Base-by-base conservation (phyloP, 2,113 vertebrate genomes). In the Petroica traversi region DNA sequence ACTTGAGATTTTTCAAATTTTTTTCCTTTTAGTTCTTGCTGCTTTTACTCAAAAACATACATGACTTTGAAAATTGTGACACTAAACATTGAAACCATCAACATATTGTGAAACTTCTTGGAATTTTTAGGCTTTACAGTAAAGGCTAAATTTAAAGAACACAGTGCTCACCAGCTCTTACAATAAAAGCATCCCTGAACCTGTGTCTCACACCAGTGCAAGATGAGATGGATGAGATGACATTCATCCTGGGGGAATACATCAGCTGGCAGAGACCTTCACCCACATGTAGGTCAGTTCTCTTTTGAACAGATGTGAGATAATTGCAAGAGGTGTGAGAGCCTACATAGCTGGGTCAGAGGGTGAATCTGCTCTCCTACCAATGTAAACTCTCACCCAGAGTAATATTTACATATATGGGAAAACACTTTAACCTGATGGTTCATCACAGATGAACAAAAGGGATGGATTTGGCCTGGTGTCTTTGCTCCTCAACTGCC, bases 291-390 rank as follows among this genome's bases (percentile, higher is more conserved):
- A 96, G 86, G 96, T 89, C 93, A 91, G 69, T 25, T 91, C 73
- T 85, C 73, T 79, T 93, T 79, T 61, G 73, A 93, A 46, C 59
- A 69, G 85, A 73, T 19, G 34, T 80, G 78, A 84, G 80, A 68
- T 92, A 89, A 95, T 90, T 96, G 91, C 69, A 84, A 64, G 84
- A 95, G 61, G 80, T 95, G 89, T 63, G 64, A 57, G 31, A 85
- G 33, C 54, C 28, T 72, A 19, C 73, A 49, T 14, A 36, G 49
- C 77, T 34, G 84, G 93, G 73, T 95, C 89, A 92, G 77, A 61
- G 62, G 52, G 62, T 89, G 80, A 87, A 33, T 89, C 61, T 91
- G 52, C 66, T 58, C 84, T 82, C 66, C 41, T 45, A 62, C 18
- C 34, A 62, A 12, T 4, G 12, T 23, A 84, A 41, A 41, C 19